phyloP scores from a whole-genome alignment of 2,797 vertebrate genomes.

The Phrynocephalus guinanensis region DNA sequence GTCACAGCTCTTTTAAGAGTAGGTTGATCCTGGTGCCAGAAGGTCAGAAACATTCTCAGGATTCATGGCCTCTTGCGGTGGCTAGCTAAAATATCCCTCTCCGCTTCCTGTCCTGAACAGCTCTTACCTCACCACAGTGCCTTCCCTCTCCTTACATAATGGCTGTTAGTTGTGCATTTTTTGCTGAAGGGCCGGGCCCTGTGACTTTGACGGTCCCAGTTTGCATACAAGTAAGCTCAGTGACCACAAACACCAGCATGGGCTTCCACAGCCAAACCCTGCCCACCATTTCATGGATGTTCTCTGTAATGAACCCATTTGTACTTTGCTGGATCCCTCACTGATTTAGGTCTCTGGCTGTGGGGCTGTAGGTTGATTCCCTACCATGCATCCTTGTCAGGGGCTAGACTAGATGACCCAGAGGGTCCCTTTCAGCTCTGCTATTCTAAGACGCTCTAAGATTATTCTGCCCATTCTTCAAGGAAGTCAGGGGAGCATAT shows the following conservation, averaged over 20 bases:
- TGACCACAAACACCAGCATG: not conserved
- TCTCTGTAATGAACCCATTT: not conserved
- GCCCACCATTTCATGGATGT: not conserved
- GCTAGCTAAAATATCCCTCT: constrained; percentile 5
- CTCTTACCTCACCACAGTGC: not conserved
- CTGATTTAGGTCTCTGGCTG: too few relatives aligned
- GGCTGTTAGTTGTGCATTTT: not conserved
- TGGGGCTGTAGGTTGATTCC: too few relatives aligned
- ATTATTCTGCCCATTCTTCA: not conserved
- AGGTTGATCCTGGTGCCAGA: constrained; percentile 56
- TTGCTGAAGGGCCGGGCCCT: constrained; percentile 30
- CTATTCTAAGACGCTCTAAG: too few relatives aligned
- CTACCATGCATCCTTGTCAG: too few relatives aligned
- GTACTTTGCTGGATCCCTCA: not conserved
- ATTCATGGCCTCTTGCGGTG: constrained; percentile 52
- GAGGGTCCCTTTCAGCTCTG: too few relatives aligned
- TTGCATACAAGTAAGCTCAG: not conserved
- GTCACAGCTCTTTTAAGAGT: constrained; percentile 61
- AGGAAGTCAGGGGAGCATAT: not conserved
- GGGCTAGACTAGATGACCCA: too few relatives aligned
- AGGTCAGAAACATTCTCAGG: constrained; percentile 57
- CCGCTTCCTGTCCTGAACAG: constrained; percentile 57
- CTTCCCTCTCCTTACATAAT: constrained; percentile 42
- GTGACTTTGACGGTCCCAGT: not conserved
- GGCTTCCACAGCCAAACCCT: not conserved